These are phyloP conservation scores for Agapostemon virescens DNA, from an alignment of 2,888 invertebrate genomes.

Conservation along the genomic window DNA sequence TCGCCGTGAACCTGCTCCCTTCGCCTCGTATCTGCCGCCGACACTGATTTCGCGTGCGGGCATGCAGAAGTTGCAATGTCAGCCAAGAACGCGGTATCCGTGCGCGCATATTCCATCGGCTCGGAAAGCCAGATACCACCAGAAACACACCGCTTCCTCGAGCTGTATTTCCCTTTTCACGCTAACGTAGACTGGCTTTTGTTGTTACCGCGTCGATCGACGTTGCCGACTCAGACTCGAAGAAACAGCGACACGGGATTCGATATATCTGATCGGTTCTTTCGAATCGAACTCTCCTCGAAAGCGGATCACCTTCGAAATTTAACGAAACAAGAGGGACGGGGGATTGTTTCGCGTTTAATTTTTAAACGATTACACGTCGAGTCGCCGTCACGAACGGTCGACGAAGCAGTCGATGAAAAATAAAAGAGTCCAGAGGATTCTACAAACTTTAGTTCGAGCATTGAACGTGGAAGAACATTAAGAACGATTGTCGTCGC, in stretches of 20 bases:
- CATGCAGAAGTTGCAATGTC: constrained; percentile 32
- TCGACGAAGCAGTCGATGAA: neutral
- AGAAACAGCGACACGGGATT: neutral
- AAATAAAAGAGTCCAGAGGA: neutral
- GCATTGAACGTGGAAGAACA: neutral
- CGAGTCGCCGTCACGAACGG: neutral
- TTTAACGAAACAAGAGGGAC: neutral
- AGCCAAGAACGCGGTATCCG: constrained; percentile 28
- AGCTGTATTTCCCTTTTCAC: neutral
- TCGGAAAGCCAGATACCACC: constrained; percentile 32
- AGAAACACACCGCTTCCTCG: neutral
- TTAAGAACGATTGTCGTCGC: neutral
- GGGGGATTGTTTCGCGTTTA: neutral
- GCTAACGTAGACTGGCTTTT: neutral
- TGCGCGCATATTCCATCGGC: constrained; percentile 23
- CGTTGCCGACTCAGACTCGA: neutral
- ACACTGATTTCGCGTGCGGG: constrained; percentile 31
- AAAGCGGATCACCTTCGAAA: neutral
- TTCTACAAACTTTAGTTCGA: neutral
- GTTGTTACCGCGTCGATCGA: neutral
- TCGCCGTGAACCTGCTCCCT: neutral
- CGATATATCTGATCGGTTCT: neutral
- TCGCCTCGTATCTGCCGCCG: constrained; percentile 9
- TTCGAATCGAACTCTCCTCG: neutral
- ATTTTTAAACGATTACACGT: neutral